Percentiles rank a stretch among this genome's conserved stretches.
Evolutionary conservation across 2,888 invertebrate genomes (phyloP).

Genomic region (Cerastis rubricosa): DNA sequence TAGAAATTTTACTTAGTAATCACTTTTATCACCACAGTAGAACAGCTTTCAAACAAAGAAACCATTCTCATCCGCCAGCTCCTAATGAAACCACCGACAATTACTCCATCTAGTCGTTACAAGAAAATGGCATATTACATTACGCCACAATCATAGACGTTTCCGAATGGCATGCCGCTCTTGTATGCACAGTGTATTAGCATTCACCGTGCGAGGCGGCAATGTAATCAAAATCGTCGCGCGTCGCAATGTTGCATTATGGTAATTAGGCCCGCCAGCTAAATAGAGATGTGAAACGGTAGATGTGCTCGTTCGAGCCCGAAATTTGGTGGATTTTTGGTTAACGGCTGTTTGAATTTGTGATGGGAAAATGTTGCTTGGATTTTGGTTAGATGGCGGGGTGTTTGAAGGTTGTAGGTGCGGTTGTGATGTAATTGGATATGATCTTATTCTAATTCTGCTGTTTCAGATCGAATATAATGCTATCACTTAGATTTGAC

Average conservation of each 20-base stretch:
- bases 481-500: too few relatives aligned
- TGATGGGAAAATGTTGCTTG: slow-evolving; percentile 19
- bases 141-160: slow-evolving; percentile 70
- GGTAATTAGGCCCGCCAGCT: slow-evolving; percentile 79
- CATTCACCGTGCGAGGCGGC: slow-evolving; percentile 78
- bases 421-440: neutral
- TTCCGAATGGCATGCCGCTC: slow-evolving; percentile 72
- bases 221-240: slow-evolving; percentile 84
- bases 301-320: slow-evolving; percentile 73
- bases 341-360: slow-evolving; percentile 40
- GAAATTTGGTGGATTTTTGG: slow-evolving; percentile 67
- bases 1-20: neutral
- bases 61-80: neutral
- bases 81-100: slow-evolving; percentile 41
- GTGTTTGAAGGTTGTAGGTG: slow-evolving; percentile 1
- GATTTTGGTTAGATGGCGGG: slow-evolving; percentile 11
- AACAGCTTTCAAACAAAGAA: slow-evolving; percentile 10
- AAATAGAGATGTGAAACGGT: slow-evolving; percentile 79
- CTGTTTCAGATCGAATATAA: neutral
- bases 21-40: neutral
- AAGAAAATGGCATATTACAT: slow-evolving; percentile 62
- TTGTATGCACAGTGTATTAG: slow-evolving; percentile 76
- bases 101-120: slow-evolving; percentile 47
- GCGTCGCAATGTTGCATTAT: slow-evolving; percentile 84
- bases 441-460: neutral